Conservation (phyloP, 1,140 invertebrate species). For the Holcopasites calliopsidis region DNA sequence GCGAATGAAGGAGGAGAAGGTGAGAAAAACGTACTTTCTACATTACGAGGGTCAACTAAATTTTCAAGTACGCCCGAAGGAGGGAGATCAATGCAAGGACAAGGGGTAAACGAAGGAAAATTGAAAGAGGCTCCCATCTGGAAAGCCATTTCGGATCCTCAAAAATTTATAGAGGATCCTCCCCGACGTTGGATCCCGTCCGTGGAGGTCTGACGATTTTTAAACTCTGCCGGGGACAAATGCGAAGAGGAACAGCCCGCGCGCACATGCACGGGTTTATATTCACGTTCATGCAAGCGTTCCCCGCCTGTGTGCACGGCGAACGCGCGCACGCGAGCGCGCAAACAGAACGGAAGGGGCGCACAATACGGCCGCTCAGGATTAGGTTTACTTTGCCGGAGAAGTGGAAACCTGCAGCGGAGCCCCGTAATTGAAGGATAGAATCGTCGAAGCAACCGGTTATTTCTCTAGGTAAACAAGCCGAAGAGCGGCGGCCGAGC, state of each 20-base stretch:
- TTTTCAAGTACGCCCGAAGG: neutral
- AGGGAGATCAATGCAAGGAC: neutral
- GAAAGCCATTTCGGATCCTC: neutral
- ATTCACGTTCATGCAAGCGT: neutral
- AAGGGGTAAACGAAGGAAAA: neutral
- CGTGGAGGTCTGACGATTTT: neutral
- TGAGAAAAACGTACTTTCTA: neutral
- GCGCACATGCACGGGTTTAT: neutral
- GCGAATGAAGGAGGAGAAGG: constrained; percentile 46
- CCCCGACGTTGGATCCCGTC: neutral
- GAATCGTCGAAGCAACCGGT: constrained; percentile 52
- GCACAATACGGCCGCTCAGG: constrained; percentile 33
- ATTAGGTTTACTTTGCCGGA: constrained; percentile 58
- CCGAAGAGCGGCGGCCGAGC: constrained; percentile 47
- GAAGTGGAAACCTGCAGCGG: constrained; percentile 51
- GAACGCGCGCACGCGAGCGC: neutral
- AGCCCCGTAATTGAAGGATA: constrained; percentile 56
- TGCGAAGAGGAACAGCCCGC: neutral
- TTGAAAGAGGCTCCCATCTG: neutral
- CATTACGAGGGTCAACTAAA: no score
- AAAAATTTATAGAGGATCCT: constrained; percentile 24
- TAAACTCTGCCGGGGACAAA: constrained; percentile 16
- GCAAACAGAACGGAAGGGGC: constrained; percentile 42
- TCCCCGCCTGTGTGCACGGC: constrained; percentile 1
- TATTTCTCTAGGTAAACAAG: constrained; percentile 63